Percentiles rank a stretch among this genome's conserved stretches.
These are phyloP conservation scores for Xenopus laevis DNA, from an alignment of 2,113 vertebrate genomes.

Conservation along the genomic window DNA sequence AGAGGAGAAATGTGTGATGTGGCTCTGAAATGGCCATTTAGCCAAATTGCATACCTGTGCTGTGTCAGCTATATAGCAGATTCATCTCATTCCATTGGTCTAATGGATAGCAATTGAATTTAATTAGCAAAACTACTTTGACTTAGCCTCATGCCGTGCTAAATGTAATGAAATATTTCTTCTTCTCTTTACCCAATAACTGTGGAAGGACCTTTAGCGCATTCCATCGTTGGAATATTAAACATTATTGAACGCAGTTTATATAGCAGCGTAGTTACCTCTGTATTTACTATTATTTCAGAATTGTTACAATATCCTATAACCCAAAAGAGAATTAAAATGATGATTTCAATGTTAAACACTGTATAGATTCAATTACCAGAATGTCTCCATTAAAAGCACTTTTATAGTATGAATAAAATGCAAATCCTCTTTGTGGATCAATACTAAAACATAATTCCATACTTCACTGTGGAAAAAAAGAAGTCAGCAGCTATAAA, in stretches of 20 bases:
- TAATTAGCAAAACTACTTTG: constrained; percentile 95
- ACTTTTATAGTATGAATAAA: constrained; percentile 78
- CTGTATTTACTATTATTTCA: constrained; percentile 56
- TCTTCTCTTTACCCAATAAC: constrained; percentile 41
- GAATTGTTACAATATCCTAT: constrained; percentile 68
- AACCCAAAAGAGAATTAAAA: constrained; percentile 74
- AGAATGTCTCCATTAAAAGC: constrained; percentile 71
- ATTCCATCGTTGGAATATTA: constrained; percentile 67
- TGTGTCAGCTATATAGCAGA: constrained; percentile 87
- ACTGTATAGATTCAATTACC: constrained; percentile 76
- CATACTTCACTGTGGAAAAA: constrained; percentile 64
- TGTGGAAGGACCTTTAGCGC: constrained; percentile 68
- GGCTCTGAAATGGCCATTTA: constrained; percentile 79
- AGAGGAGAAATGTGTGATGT: constrained; percentile 63
- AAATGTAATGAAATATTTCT: constrained; percentile 75
- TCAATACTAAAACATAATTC: constrained; percentile 74
- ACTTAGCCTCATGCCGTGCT: constrained; percentile 75
- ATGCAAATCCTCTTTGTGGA: constrained; percentile 75
- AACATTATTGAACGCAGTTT: constrained; percentile 57
- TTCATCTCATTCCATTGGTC: constrained; percentile 87
- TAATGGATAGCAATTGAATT: constrained; percentile 98
- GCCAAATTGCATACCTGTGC: constrained; percentile 91
- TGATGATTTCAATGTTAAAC: constrained; percentile 70
- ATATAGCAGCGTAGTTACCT: constrained; percentile 60
- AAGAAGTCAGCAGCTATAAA: constrained; percentile 68